Evolutionary conservation across 2,113 vertebrate genomes (phyloP).

Genomic region (Panurus biarmicus): DNA sequence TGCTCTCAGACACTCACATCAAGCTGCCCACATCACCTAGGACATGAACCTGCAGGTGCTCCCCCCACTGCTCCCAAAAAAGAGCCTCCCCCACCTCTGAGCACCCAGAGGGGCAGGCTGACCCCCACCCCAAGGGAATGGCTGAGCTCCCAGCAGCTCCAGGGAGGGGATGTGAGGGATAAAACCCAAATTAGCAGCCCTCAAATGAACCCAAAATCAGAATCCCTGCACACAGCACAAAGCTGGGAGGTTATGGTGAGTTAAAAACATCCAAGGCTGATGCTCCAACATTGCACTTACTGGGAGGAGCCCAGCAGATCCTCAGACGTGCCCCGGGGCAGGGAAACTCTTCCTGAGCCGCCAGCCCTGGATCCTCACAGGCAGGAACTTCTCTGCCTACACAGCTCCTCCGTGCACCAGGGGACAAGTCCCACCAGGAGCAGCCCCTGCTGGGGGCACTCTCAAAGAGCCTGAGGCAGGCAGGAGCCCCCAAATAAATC

Average conservation of each 20-base stretch:
- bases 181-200: rapidly evolving
- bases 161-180: not conserved
- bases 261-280: rapidly evolving
- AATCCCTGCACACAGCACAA: not conserved
- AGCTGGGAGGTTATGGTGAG: rapidly evolving
- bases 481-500: not conserved
- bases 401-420: rapidly evolving
- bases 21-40: not conserved
- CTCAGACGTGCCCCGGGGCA: not conserved
- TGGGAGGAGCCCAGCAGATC: rapidly evolving
- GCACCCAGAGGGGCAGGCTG: not conserved
- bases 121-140: rapidly evolving
- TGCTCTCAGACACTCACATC: not conserved
- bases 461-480: rapidly evolving
- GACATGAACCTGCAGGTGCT: rapidly evolving
- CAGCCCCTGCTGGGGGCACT: rapidly evolving
- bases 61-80: not conserved
- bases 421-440: rapidly evolving
- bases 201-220: rapidly evolving
- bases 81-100: not conserved
- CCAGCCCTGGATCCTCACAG: rapidly evolving
- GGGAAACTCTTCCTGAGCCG: rapidly evolving
- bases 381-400: rapidly evolving
- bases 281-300: rapidly evolving
- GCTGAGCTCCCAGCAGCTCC: not conserved